Evolutionary conservation across 2,888 invertebrate genomes (phyloP).

Genomic region (Pedicia rivosa): DNA sequence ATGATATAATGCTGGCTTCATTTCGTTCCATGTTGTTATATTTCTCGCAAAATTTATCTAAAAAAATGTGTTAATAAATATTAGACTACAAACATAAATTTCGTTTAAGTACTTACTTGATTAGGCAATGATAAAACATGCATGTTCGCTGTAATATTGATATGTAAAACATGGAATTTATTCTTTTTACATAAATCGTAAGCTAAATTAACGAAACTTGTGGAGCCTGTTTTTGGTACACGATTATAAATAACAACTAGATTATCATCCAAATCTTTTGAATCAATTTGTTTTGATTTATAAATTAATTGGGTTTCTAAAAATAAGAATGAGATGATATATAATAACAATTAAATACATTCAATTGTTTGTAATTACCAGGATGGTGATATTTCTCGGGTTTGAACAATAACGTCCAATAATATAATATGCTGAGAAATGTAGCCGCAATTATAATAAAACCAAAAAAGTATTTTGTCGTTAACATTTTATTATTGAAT

Average conservation of each 20-base stretch:
- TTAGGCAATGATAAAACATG: constrained; percentile 88
- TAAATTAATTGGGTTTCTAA: neutral
- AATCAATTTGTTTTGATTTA: neutral
- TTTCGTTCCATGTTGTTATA: constrained; percentile 72
- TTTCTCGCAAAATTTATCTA: constrained; percentile 69
- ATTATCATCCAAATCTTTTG: constrained; percentile 36
- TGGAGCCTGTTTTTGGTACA: constrained; percentile 94
- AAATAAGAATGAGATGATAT: neutral
- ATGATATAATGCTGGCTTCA: constrained; percentile 92
- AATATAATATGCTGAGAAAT: too few species aligned
- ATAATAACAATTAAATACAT: too few species aligned
- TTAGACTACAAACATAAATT: neutral
- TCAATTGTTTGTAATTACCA: too few species aligned
- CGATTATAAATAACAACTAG: constrained; percentile 84
- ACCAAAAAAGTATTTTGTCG: too few species aligned
- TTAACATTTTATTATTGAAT: too few species aligned
- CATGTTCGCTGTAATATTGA: constrained; percentile 91
- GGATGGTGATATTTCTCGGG: too few species aligned
- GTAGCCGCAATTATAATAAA: too few species aligned
- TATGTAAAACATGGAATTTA: constrained; percentile 74
- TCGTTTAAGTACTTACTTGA: constrained; percentile 40
- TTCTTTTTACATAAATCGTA: constrained; percentile 67
- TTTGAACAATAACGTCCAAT: too few species aligned
- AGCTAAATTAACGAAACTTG: constrained; percentile 81
- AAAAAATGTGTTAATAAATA: constrained; percentile 3